Evolutionary conservation across 2,888 invertebrate species (phyloP), one percentile per base, ranked within the genome.

Genomic region (Dolichomitus sp.): DNA sequence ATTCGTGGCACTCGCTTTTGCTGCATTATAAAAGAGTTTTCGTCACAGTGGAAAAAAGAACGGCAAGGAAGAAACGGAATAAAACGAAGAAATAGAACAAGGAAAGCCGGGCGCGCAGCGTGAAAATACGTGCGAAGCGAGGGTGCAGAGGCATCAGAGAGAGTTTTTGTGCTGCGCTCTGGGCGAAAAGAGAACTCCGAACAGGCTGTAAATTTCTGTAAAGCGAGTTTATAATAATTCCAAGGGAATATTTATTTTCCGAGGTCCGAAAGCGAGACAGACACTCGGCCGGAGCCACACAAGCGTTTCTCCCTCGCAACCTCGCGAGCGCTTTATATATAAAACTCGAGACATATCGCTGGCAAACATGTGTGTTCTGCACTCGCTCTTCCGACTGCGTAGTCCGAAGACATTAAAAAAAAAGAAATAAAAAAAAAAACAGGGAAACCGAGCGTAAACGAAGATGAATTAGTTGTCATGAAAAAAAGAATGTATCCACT

Each of bases 221-320:
- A 81, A 81, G 78, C 75, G 81, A 78, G 81, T 84, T 81, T 81
- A 81, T 81, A 81, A 84, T 81, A 84, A 84, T 84, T 84, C 81
- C 78, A 27, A n/a, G 75, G 45, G 74, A 74, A 84, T 81, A 84
- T 84, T 84, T 84, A 81, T 84, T 84, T 81, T 17, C 66, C 72
- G 66, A 75, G 66, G 72, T 59, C 63, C 33, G 63, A 50, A 48
- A 12, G 12, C 61, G 37, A 27, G 54, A 45, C 37, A 48, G 57
- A 66, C 54, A 23, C 40, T 23, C 42, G 12, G 27, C 42, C 6
- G n/a, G n/a, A 42, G 72, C 30, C 33, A 45, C 70, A 59, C 61
- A 14, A 9, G 72, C 23, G 14, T 40, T 69, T 75, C 74, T 59
- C 70, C 37, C 65, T 52, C 63, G 17, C 59, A 65, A 66, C 66